A percentile compares a stretch with the other conserved stretches of the same genome.
Conservation (phyloP, 2,888 invertebrate genomes). For the Artemia sinica region DNA sequence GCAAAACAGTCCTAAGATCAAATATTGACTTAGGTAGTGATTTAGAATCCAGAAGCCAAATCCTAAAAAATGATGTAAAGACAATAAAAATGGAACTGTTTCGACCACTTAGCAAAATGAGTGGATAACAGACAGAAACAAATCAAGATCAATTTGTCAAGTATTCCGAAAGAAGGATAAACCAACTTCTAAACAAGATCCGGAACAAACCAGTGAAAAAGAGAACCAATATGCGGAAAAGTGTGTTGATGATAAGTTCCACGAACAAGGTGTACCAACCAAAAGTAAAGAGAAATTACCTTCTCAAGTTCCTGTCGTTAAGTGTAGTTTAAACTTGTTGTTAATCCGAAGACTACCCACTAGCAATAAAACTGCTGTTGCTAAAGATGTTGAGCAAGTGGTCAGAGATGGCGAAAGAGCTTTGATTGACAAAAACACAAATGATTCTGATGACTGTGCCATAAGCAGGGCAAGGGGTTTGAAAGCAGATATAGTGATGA, state of each 20-base stretch:
- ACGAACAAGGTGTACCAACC: neutral
- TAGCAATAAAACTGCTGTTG: neutral
- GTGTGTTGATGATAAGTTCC: no score
- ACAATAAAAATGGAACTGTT: no score
- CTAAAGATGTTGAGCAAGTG: neutral
- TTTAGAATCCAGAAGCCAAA: neutral
- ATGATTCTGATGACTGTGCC: neutral
- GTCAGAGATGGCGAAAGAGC: neutral
- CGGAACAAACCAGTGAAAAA: no score
- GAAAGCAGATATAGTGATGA: neutral
- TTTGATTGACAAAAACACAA: neutral
- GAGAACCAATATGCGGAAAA: no score
- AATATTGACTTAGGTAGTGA: neutral
- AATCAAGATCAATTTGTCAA: neutral
- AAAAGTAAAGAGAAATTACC: neutral
- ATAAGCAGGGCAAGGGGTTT: neutral
- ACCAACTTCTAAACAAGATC: neutral
- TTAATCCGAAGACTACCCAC: neutral
- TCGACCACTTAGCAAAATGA: neutral
- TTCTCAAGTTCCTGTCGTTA: neutral
- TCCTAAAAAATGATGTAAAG: neutral
- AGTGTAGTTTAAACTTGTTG: neutral
- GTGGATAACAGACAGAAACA: neutral
- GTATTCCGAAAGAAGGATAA: neutral
- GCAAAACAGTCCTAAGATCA: neutral